These are phyloP conservation scores for Itoplectis maculator DNA, from an alignment of 2,888 invertebrate species.

Conservation along the genomic window DNA sequence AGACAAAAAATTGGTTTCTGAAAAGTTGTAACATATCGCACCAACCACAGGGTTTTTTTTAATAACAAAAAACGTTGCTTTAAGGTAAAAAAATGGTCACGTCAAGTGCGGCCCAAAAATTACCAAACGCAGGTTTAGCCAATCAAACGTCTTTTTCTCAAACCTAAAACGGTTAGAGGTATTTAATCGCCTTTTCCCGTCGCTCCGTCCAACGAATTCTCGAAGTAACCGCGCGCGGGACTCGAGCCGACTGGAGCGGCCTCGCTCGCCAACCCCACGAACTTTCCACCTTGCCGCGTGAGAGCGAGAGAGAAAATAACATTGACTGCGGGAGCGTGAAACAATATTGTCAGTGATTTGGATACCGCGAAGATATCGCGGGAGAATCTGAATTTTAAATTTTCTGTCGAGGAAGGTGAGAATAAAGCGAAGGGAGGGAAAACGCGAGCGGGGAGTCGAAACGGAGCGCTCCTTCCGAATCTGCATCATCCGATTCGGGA, in stretches of 20 bases:
- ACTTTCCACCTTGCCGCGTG: neutral
- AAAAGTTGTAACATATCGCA: too few relatives aligned
- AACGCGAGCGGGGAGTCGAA: too few relatives aligned
- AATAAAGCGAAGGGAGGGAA: neutral
- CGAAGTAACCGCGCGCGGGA: neutral
- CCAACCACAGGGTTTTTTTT: too few relatives aligned
- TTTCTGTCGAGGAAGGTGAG: neutral
- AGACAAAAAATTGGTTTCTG: too few relatives aligned
- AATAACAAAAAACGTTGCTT: too few relatives aligned
- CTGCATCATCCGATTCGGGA: conserved; percentile 35
- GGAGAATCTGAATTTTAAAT: conserved; percentile 26
- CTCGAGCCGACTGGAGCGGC: neutral
- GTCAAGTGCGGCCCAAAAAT: too few relatives aligned
- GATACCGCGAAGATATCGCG: neutral
- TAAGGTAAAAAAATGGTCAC: too few relatives aligned
- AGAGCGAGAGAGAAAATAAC: conserved; percentile 2
- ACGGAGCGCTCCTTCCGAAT: neutral
- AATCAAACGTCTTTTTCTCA: neutral
- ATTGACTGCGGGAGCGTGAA: conserved; percentile 55
- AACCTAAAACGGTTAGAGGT: neutral
- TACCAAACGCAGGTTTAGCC: too few relatives aligned
- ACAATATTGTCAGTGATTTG: conserved; percentile 40
- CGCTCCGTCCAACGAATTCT: too few relatives aligned
- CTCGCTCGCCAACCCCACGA: neutral
- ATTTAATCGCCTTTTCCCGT: too few relatives aligned